Conservation (phyloP, 2,888 invertebrate species). For the Netelia virgata region DNA sequence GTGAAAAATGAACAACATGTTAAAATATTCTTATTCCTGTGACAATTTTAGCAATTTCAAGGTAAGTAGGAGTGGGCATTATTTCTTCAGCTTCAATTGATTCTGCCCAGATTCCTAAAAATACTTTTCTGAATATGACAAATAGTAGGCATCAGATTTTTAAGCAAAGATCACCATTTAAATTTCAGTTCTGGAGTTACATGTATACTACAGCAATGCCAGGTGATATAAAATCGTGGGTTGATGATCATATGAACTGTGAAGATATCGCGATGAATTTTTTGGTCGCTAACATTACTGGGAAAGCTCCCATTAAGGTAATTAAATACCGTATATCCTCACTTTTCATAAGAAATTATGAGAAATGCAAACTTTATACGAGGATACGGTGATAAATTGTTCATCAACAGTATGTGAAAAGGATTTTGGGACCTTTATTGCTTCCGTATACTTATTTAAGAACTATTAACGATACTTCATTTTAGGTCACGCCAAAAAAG, state of each 20-base stretch:
- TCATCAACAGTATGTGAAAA: too few relatives aligned
- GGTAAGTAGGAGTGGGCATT: too few relatives aligned
- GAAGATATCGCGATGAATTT: constrained; percentile 99
- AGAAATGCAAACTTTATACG: too few relatives aligned
- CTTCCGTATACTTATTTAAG: too few relatives aligned
- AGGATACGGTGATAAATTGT: too few relatives aligned
- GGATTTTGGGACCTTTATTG: too few relatives aligned
- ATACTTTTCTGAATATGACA: background rate
- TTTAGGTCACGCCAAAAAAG: constrained; percentile 95
- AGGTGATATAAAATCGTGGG: constrained; percentile 93
- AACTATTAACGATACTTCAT: constrained; percentile 41
- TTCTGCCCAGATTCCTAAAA: too few relatives aligned
- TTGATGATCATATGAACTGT: constrained; percentile 98
- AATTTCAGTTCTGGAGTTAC: constrained; percentile 93
- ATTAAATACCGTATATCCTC: background rate
- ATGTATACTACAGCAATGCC: constrained; percentile 97
- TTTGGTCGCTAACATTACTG: constrained; percentile 96
- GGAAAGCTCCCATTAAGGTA: constrained; percentile 97
- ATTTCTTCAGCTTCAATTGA: too few relatives aligned
- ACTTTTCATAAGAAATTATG: too few relatives aligned
- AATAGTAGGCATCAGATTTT: background rate
- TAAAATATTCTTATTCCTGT: too few relatives aligned
- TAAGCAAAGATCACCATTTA: constrained; percentile 19
- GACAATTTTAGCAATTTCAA: too few relatives aligned
- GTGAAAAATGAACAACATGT: too few relatives aligned